These are phyloP conservation scores for Lasioglossum leucozonium DNA, from an alignment of 2,888 invertebrate genomes.

Conservation along the genomic window DNA sequence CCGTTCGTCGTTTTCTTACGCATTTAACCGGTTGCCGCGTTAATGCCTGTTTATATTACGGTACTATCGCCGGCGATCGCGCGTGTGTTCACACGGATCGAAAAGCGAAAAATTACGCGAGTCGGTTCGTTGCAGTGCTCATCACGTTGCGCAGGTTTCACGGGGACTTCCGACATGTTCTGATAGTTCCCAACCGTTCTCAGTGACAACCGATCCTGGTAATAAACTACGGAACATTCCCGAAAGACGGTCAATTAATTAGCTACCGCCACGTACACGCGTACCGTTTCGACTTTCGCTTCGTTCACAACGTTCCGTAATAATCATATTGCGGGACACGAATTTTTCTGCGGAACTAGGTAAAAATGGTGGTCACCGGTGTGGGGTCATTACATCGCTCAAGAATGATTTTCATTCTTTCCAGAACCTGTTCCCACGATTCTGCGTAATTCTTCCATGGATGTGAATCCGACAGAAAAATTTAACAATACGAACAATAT, in stretches of 20 bases:
- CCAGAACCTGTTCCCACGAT: too few relatives aligned
- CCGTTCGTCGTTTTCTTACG: slow-evolving; percentile 41
- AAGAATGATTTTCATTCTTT: too few relatives aligned
- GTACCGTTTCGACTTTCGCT: not conserved
- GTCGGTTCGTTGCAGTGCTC: slow-evolving; percentile 26
- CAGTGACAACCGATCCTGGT: not conserved
- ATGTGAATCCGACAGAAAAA: not conserved
- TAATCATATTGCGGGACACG: too few relatives aligned
- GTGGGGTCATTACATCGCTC: too few relatives aligned
- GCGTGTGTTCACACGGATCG: slow-evolving; percentile 40
- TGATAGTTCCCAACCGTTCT: slow-evolving; percentile 26
- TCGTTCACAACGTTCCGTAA: not conserved
- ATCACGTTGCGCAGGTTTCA: not conserved
- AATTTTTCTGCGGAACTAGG: not conserved
- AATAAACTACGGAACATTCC: slow-evolving; percentile 16
- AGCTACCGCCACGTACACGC: not conserved
- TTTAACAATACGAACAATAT: not conserved
- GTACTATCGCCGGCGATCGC: slow-evolving; percentile 36
- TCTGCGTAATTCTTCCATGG: too few relatives aligned
- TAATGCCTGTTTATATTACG: slow-evolving; percentile 56
- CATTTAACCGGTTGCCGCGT: slow-evolving; percentile 57
- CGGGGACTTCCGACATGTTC: slow-evolving; percentile 27
- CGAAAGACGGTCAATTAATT: not conserved
- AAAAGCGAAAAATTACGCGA: slow-evolving; percentile 28
- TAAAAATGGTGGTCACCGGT: too few relatives aligned